A percentile compares a stretch with the other conserved stretches of the same genome.
Conservation (phyloP, 2,888 invertebrate species). For the Gerris lacustris region DNA sequence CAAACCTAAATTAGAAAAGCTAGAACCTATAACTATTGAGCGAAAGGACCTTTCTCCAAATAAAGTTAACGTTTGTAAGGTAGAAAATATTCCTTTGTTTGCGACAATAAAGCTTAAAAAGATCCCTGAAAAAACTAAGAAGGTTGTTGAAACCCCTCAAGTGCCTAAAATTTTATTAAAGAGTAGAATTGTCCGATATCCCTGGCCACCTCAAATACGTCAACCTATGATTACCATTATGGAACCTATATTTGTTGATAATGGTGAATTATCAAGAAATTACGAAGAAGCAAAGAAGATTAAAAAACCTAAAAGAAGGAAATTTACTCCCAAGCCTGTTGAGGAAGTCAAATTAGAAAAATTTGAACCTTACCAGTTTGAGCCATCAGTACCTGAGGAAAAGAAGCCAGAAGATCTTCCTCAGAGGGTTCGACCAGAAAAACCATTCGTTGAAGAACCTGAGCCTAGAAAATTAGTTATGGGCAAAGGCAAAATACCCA, state of each 20-base stretch:
- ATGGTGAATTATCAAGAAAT: constrained; percentile 33
- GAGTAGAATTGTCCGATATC: constrained; percentile 51
- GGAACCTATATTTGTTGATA: constrained; percentile 31
- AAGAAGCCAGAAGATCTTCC: constrained; percentile 26
- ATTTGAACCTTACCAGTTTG: constrained; percentile 36
- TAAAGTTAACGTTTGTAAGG: constrained; percentile 24
- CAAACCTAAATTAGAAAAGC: constrained; percentile 33
- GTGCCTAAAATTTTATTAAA: constrained; percentile 57
- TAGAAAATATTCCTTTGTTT: constrained; percentile 46
- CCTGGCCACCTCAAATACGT: constrained; percentile 38
- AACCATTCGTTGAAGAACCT: constrained; percentile 38
- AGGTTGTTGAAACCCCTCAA: constrained; percentile 35
- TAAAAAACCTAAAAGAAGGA: constrained; percentile 30
- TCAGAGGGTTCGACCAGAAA: constrained; percentile 18
- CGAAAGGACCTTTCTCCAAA: constrained; percentile 42
- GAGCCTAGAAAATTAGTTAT: constrained; percentile 38
- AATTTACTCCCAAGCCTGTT: constrained; percentile 27
- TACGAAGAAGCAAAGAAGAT: constrained; percentile 32
- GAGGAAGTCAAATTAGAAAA: constrained; percentile 29
- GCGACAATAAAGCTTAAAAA: constrained; percentile 44
- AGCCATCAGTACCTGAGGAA: constrained; percentile 30
- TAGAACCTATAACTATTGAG: constrained; percentile 20
- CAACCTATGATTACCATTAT: constrained; percentile 35
- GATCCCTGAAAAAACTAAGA: constrained; percentile 40
- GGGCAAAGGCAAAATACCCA: constrained; percentile 43